Percentiles rank a stretch among this genome's conserved stretches.
These are phyloP conservation scores for Centruroides sculpturatus DNA, from an alignment of 1,140 invertebrate genomes.

Conservation along the genomic window DNA sequence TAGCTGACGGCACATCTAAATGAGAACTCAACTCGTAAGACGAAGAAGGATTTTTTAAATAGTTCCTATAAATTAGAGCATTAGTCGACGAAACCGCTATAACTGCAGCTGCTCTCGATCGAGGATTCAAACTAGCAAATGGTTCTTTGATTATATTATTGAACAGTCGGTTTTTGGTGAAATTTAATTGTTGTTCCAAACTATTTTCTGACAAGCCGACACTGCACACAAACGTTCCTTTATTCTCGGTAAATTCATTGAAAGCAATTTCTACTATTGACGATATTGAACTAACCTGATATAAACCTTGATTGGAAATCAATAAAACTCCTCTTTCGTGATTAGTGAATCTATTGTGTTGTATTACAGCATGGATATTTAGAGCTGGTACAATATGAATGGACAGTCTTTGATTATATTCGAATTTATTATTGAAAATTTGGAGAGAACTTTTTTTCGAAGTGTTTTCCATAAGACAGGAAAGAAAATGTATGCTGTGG, in stretches of 20 bases:
- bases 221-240: conserved; percentile 71
- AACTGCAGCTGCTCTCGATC: conserved; percentile 74
- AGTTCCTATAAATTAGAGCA: conserved; percentile 75
- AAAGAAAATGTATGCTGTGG: conserved; percentile 56
- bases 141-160: conserved; percentile 78
- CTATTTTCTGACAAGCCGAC: conserved; percentile 76
- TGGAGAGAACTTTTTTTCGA: conserved; percentile 37
- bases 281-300: conserved; percentile 37
- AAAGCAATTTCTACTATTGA: conserved; percentile 60
- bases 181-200: conserved; percentile 57
- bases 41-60: conserved; percentile 78
- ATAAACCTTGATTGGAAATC: conserved; percentile 60
- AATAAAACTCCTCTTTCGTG: conserved; percentile 69
- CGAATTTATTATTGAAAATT: conserved; percentile 72
- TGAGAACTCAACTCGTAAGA: conserved; percentile 90
- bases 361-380: conserved; percentile 60
- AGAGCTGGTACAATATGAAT: conserved; percentile 69
- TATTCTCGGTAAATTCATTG: conserved; percentile 77
- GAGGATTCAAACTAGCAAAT: conserved; percentile 62
- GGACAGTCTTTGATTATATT: conserved; percentile 55
- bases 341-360: conserved; percentile 72
- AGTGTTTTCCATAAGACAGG: conserved; percentile 34
- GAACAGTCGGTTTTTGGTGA: conserved; percentile 75
- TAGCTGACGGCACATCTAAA: conserved; percentile 78
- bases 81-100: conserved; percentile 76